Conservation (phyloP, 2,888 invertebrate genomes). For the Congeria kusceri region DNA sequence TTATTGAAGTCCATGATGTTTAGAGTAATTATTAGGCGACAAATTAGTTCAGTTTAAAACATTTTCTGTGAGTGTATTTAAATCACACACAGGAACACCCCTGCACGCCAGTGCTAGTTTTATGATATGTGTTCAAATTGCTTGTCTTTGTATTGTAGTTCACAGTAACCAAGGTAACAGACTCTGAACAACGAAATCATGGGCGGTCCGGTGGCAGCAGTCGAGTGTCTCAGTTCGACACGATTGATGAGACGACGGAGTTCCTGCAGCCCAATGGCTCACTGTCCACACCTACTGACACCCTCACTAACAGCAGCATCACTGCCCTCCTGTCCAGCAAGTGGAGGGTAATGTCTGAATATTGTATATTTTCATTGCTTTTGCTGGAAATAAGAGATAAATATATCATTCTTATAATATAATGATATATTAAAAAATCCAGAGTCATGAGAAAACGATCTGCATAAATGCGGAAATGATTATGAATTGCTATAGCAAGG, state of each 20-base stretch:
- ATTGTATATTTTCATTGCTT: no score
- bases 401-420: no score
- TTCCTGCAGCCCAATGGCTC: constrained; percentile 41
- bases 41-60: no score
- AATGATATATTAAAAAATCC: no score
- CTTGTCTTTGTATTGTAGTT: constrained; percentile 48
- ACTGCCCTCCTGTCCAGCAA: constrained; percentile 81
- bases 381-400: no score
- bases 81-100: no score
- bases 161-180: constrained; percentile 62
- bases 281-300: constrained; percentile 57
- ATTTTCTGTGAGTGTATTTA: no score
- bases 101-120: background rate
- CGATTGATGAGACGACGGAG: constrained; percentile 57
- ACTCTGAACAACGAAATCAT: constrained; percentile 44
- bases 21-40: no score
- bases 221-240: constrained; percentile 48
- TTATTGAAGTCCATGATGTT: no score
- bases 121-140: background rate
- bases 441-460: no score
- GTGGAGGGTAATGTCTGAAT: constrained; percentile 82
- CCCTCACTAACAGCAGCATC: constrained; percentile 82
- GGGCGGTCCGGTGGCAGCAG: constrained; percentile 21
- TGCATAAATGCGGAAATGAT: no score
- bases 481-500: no score